Evolutionary conservation across 2,113 vertebrate genomes (phyloP).

Genomic region (Gambusia holbrooki): DNA sequence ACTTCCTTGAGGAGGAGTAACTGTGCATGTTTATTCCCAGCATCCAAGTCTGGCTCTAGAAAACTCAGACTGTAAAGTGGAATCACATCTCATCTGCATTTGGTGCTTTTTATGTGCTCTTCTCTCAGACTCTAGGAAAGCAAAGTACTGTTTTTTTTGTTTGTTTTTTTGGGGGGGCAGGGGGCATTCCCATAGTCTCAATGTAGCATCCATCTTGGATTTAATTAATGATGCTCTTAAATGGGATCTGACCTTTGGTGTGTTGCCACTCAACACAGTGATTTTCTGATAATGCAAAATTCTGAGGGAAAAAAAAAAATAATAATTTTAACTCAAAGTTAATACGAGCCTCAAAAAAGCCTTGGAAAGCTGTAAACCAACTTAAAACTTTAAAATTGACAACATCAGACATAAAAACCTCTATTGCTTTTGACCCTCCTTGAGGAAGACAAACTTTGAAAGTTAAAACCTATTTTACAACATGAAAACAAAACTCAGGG

Average conservation of each 20-base stretch:
- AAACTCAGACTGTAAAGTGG: not conserved
- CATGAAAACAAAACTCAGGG: not conserved
- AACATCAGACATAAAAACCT: not conserved
- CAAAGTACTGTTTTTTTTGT: no score
- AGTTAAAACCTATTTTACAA: no score
- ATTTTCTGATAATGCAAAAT: no score
- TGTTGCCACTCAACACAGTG: no score
- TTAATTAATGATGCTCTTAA: no score
- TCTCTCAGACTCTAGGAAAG: not conserved
- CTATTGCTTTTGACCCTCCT: not conserved
- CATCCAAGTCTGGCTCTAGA: not conserved
- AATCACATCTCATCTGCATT: not conserved
- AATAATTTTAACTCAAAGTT: no score
- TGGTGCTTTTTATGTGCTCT: not conserved
- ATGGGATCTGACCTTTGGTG: no score
- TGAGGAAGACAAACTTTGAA: not conserved
- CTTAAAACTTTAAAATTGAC: not conserved
- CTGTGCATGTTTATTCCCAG: not conserved
- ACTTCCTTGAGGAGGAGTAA: not conserved
- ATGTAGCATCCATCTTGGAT: no score
- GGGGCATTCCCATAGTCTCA: no score
- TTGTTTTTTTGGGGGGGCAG: no score
- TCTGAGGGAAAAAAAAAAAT: no score
- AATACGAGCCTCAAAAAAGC: not conserved
- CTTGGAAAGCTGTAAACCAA: not conserved